Conservation (phyloP, 2,888 invertebrate species). For the Drepana falcataria region DNA sequence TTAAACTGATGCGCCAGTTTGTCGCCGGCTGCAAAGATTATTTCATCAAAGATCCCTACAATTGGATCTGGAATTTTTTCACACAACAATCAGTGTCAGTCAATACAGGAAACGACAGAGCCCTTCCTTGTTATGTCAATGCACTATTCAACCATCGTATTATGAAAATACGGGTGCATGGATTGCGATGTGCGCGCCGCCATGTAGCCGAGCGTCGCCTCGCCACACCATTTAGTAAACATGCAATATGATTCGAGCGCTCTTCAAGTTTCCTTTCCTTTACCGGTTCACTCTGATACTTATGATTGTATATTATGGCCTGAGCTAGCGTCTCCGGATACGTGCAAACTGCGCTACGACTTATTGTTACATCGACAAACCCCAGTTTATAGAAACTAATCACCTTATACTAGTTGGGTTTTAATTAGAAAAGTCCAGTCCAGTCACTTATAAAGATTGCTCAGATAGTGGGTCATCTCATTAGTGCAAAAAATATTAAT, state of each 20-base stretch:
- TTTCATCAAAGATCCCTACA: neutral
- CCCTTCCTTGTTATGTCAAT: constrained; percentile 50
- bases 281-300: constrained; percentile 24
- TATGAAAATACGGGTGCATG: constrained; percentile 60
- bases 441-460: neutral
- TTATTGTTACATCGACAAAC: neutral
- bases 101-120: constrained; percentile 23
- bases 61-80: constrained; percentile 3
- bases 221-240: constrained; percentile 44
- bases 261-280: constrained; percentile 35
- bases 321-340: neutral
- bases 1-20: neutral
- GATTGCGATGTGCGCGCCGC: constrained; percentile 24
- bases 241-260: constrained; percentile 44
- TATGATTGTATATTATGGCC: neutral
- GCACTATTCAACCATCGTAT: constrained; percentile 45
- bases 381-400: neutral
- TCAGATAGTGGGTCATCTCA: too few relatives aligned
- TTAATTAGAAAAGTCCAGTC: neutral
- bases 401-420: neutral
- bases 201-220: constrained; percentile 13
- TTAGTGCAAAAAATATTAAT: neutral
- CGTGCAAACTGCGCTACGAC: neutral
- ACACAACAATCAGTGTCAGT: neutral
- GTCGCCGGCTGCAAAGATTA: neutral